Evolutionary conservation across 2,797 vertebrate genomes (phyloP), one percentile per base, ranked within the genome.

Genomic region (Arctocebus calabarensis): DNA sequence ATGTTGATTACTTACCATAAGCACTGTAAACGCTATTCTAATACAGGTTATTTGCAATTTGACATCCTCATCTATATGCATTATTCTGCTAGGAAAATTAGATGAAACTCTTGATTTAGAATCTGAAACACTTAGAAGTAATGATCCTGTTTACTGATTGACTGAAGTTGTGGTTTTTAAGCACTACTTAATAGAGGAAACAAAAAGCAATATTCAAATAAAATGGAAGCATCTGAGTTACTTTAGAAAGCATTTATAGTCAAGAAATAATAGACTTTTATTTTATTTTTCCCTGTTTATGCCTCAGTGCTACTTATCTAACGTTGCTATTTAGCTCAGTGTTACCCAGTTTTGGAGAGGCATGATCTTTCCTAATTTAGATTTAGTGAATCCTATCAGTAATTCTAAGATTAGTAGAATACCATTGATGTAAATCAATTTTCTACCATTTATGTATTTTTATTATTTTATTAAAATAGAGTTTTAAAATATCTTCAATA

Each of bases 1-100:
- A 98, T 97, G 98, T 97, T 98, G 98, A 98, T 98, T 98, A 97
- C 98, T 98, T 98, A 98, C 96, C 95, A 97, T 97, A 98, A 98
- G 95, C 97, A 97, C 81, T 94, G 96, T 97, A 98, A 97, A 97
- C 0, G 1, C 97, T 91, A 96, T 97, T 98, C 97, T 98, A 98
- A 98, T 97, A 98, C 96, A 98, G 97, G 97, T 98, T 98, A 98
- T 98, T 98, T 98, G 97, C 97, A 98, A 98, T 98, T 97, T 98
- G 98, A 98, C 98, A 97, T 98, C 90, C 95, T 98, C 97, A 98
- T 98, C 97, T 98, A n/a, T 97, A 98, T 98, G 97, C 96, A 98
- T 98, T 98, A 98, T 98, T 98, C 97, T 97, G 92, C 97, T 97
- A 94, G 96, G 98, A 98, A 98, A 98, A 98, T 98, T 98, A 98